Base-by-base conservation (phyloP, 2,888 invertebrate genomes). In the Molorchus minor region DNA sequence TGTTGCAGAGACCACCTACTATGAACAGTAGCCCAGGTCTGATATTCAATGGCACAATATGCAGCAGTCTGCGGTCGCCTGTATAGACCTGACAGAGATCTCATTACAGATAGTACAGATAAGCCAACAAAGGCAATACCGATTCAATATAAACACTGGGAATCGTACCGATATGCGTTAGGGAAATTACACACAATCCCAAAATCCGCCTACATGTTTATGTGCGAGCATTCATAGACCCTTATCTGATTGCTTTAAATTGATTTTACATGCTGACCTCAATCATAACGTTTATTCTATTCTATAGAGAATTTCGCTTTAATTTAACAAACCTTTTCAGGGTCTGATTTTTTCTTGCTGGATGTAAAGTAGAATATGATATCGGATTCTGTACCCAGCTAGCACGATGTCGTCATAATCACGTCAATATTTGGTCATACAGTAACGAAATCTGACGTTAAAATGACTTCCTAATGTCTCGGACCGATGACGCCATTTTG, bases 71-170 rank as follows among this genome's bases (percentile, higher is more conserved):
- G 61, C 58, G 61, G 63, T 61, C 58, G 56, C 54, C 62, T 62
- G 59, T 58, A 64, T 61, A 62, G 58, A 67, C 64, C 75, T 75
- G 75, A 73, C 77, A 77, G 74, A 80, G 81, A 81, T 81, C 80
- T 81, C 81, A 81, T 81, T 81, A 81, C 79, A 79, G 80, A 80
- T 80, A 80, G 77, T 74, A 70, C 70, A 73, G 80, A 80, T 80
- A 80, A 80, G 78, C 79, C 72, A 77, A 78, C 79, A 80, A 80
- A 80, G 78, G 78, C 79, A 78, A 80, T 79, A 78, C 78, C 77
- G 78, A 79, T 79, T 79, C 79, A 77, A 80, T 79, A 80, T 79
- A 79, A 77, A 79, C 77, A 77, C 75, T 73, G 77, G 77, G 72
- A 72, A 77, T 75, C 71, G 76, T 70, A 66, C 68, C 73, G 72